Percentiles rank a stretch among this genome's conserved stretches.
These are phyloP conservation scores for Percopsis omiscomaycus DNA, from an alignment of 2,797 vertebrate species.

Conservation along the genomic window DNA sequence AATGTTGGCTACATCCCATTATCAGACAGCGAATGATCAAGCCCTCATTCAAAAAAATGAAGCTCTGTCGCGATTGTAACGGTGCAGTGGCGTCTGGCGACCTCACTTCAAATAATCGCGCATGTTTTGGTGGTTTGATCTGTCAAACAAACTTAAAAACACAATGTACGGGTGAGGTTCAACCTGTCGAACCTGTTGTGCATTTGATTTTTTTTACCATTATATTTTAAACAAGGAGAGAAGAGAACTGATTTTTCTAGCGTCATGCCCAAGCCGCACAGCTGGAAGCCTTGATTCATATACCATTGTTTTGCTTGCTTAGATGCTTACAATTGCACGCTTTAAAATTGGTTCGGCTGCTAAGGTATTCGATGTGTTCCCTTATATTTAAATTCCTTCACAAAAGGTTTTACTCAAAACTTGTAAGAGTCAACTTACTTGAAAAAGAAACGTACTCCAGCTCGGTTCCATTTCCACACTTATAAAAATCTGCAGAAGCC, in stretches of 20 bases:
- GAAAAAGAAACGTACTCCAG: constrained; percentile 84
- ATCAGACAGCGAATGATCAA: constrained; percentile 56
- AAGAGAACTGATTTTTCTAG: constrained; percentile 63
- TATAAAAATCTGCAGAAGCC: constrained; percentile 78
- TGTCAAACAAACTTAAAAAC: constrained; percentile 62
- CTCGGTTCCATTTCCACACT: constrained; percentile 85
- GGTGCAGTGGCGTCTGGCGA: constrained; percentile 66
- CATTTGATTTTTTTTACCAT: not conserved
- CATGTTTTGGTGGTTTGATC: constrained; percentile 68
- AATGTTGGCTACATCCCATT: constrained; percentile 31
- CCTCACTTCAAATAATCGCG: constrained; percentile 61
- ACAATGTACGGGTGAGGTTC: not conserved
- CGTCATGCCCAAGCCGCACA: constrained; percentile 79
- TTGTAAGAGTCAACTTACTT: constrained; percentile 73
- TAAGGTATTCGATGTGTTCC: constrained; percentile 3
- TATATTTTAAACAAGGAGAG: constrained; percentile 27
- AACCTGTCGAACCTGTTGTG: not conserved
- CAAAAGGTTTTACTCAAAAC: constrained; percentile 25
- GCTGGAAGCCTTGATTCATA: constrained; percentile 82
- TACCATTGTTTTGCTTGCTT: constrained; percentile 84
- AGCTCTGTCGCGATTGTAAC: constrained; percentile 68
- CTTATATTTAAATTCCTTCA: constrained; percentile 15
- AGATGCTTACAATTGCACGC: constrained; percentile 65
- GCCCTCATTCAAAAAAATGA: constrained; percentile 56
- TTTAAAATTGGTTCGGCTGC: constrained; percentile 56